These are phyloP conservation scores for Andrena bucephala DNA, from an alignment of 2,888 invertebrate species.

Conservation along the genomic window DNA sequence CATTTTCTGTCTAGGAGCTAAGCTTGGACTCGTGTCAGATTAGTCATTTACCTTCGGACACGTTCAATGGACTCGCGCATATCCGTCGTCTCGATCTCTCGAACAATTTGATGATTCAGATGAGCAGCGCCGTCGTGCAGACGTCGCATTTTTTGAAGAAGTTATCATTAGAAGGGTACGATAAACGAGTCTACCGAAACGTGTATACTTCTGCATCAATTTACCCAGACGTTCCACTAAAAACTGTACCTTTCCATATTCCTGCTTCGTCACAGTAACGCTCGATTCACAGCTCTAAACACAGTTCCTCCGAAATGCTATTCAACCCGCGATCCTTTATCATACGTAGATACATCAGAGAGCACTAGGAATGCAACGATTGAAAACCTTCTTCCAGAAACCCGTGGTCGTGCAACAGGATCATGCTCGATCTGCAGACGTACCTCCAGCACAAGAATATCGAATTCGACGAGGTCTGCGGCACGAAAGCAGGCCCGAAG, in stretches of 20 bases:
- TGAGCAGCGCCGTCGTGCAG: constrained; percentile 68
- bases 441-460: constrained; percentile 68
- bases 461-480: constrained; percentile 65
- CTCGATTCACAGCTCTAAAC: neutral
- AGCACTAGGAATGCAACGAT: neutral
- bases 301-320: neutral
- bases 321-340: neutral
- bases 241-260: neutral
- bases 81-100: constrained; percentile 79
- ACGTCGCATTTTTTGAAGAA: constrained; percentile 63
- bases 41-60: constrained; percentile 72
- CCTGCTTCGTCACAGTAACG: too few species aligned
- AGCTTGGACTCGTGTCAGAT: constrained; percentile 78
- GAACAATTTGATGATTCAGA: constrained; percentile 77
- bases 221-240: neutral
- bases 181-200: neutral
- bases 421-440: constrained; percentile 69
- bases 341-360: constrained; percentile 5
- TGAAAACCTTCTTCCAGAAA: constrained; percentile 74
- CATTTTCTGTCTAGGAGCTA: constrained; percentile 72
- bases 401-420: constrained; percentile 78
- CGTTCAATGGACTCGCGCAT: constrained; percentile 74
- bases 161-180: constrained; percentile 75
- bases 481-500: constrained; percentile 31
- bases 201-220: neutral